phyloP scores from a whole-genome alignment of 2,888 invertebrate genomes.

The Apantesis nais region DNA sequence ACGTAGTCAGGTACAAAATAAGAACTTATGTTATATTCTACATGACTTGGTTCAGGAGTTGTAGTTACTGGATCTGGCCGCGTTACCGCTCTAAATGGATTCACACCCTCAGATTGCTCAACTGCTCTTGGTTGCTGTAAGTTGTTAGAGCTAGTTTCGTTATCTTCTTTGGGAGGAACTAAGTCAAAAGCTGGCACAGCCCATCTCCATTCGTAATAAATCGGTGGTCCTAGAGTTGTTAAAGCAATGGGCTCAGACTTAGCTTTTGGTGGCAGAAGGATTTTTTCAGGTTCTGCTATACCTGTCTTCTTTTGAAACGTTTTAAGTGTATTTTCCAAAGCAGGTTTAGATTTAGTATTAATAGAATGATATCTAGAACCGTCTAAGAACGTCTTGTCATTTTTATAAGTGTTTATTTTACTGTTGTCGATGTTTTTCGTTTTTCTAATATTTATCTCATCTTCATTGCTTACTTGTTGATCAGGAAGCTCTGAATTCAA shows the following conservation, averaged over 20 bases:
- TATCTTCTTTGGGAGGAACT: conserved; percentile 81
- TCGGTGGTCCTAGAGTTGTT: conserved; percentile 87
- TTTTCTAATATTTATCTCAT: conserved; percentile 68
- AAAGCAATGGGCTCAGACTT: conserved; percentile 70
- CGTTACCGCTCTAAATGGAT: conserved; percentile 69
- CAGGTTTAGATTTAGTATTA: conserved; percentile 59
- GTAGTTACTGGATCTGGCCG: conserved; percentile 62
- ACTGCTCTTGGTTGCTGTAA: conserved; percentile 52
- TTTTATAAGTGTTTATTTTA: conserved; percentile 62
- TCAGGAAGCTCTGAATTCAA: conserved; percentile 72
- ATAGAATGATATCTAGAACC: conserved; percentile 64
- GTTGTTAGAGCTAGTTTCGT: conserved; percentile 62
- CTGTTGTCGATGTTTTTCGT: conserved; percentile 65
- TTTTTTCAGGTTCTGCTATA: conserved; percentile 61
- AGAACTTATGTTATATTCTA: conserved; percentile 85
- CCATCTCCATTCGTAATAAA: conserved; percentile 89
- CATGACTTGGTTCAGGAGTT: conserved; percentile 64
- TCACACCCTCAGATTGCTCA: conserved; percentile 51
- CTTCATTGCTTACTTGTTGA: conserved; percentile 74
- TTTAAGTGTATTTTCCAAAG: conserved; percentile 27
- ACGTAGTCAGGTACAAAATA: conserved; percentile 87
- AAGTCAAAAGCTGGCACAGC: conserved; percentile 86
- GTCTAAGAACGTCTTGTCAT: conserved; percentile 60
- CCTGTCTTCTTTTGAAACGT: conserved; percentile 26
- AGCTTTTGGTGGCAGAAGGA: conserved; percentile 84